These are phyloP conservation scores for Holocentrus rufus DNA, from an alignment of 2,797 vertebrate genomes.

Conservation along the genomic window DNA sequence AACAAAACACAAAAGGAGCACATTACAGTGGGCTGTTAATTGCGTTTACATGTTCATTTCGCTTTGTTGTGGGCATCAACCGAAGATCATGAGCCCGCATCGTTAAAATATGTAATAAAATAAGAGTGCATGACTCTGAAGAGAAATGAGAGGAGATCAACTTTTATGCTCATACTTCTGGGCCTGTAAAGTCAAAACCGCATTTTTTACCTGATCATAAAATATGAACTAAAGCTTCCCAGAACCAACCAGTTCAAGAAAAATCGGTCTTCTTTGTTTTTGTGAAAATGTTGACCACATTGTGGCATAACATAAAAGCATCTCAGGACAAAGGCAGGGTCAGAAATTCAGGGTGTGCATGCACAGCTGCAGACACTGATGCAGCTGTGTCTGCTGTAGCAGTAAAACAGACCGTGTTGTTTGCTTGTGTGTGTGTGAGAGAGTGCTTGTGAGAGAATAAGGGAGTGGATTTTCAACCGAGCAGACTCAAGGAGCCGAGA, in stretches of 20 bases:
- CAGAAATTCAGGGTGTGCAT: constrained; percentile 46
- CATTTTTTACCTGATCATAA: constrained; percentile 74
- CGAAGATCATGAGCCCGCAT: constrained; percentile 64
- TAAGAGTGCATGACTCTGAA: constrained; percentile 56
- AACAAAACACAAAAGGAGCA: constrained; percentile 71
- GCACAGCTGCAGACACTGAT: constrained; percentile 44
- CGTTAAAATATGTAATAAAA: constrained; percentile 75
- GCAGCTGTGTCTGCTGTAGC: constrained; percentile 31
- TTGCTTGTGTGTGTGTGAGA: background rate
- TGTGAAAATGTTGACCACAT: constrained; percentile 59
- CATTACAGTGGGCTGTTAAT: constrained; percentile 71
- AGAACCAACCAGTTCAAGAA: constrained; percentile 55
- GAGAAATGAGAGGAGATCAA: constrained; percentile 43
- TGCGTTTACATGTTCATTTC: constrained; percentile 62
- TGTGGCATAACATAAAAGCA: constrained; percentile 23
- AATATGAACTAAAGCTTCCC: constrained; percentile 57
- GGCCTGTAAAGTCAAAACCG: constrained; percentile 68
- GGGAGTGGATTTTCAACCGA: background rate
- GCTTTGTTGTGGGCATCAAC: constrained; percentile 78
- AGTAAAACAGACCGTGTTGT: background rate
- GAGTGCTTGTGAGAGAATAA: constrained; percentile 4
- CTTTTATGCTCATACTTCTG: constrained; percentile 61
- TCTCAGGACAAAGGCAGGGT: constrained; percentile 52
- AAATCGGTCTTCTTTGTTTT: constrained; percentile 68
- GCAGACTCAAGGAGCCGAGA: constrained; percentile 26